Base-by-base conservation (phyloP, 1,140 invertebrate species). In the Lerema accius region DNA sequence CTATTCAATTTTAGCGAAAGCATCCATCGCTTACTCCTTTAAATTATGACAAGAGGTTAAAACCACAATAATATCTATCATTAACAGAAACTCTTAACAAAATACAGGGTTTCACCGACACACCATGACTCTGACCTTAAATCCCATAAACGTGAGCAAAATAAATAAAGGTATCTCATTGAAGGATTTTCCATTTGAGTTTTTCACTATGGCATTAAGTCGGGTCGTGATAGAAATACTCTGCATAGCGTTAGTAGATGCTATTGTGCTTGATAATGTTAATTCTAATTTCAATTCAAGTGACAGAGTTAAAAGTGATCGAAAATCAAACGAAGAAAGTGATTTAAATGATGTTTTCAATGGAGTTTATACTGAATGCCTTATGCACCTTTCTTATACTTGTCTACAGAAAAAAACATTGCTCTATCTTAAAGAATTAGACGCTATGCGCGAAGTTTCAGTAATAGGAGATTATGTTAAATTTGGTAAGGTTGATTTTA, bases 381-480 rank as follows among this genome's bases (percentile, higher is more conserved):
- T 91, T 59, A 58, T 86, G 17, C 75, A 83, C 64, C 75, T 94
- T 0, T 94, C 93, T 0, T 84, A 91, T 4, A 63, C 70, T 10
- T 94, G 93, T 62, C 73, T 92, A 11, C 91, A 92, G 63, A 92
- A 86, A 28, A 91, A 91, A 65, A 84, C 93, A 1, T 72, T 92
- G 9, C 61, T 84, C 49, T 93, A 92, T 68, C 67, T 94, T 7
- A 89, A 92, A 13, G 78, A 82, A 9, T 73, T 94, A 13, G 86
- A 91, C 60, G 70, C 72, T 5, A 71, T 93, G 9, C 84, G 89
- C 15, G 91, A 93, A 65, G 84, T 93, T 17, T 90, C 84, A 4
- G 69, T 94, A 11, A 71, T 92, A 9, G 93, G 92, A 0, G 86
- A 91, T 42, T 85, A 86, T 51, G 74, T 93, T 1, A 92, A 92